Evolutionary conservation across 2,797 vertebrate genomes (phyloP).

Genomic region (Borostomias antarcticus): DNA sequence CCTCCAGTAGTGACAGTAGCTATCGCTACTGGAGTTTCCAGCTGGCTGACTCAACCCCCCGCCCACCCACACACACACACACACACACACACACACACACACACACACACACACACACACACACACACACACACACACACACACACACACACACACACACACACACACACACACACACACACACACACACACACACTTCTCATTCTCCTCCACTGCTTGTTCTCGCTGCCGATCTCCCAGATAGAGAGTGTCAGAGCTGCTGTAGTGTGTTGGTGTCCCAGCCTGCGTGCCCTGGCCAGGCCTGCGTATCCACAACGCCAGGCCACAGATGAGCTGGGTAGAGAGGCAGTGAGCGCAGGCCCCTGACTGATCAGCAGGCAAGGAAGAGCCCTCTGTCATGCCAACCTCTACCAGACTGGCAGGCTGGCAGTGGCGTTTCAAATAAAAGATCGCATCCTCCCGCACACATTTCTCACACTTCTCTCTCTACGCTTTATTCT

Average conservation of each 20-base stretch:
- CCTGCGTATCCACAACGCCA: background rate
- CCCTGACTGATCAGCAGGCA: slow-evolving; percentile 1
- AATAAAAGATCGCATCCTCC: too few relatives aligned
- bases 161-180: too few relatives aligned
- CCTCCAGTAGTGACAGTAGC: too few relatives aligned
- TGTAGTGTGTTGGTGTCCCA: background rate
- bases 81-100: too few relatives aligned
- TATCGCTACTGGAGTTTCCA: slow-evolving; percentile 22
- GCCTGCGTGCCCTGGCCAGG: background rate
- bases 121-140: too few relatives aligned
- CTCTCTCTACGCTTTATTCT: too few relatives aligned
- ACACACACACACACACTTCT: too few relatives aligned
- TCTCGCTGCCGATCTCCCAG: slow-evolving; percentile 9
- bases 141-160: too few relatives aligned
- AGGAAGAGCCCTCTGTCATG: background rate
- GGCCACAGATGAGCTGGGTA: slow-evolving; percentile 5
- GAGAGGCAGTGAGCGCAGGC: background rate
- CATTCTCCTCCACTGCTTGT: slow-evolving; percentile 20
- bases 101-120: too few relatives aligned
- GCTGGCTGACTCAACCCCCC: slow-evolving; percentile 16
- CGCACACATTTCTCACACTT: too few relatives aligned
- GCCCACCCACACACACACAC: too few relatives aligned
- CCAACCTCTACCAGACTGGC: background rate
- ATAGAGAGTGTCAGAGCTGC: background rate
- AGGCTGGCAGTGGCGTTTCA: background rate